Percentiles rank a stretch among this genome's conserved stretches.
phyloP scores from a whole-genome alignment of 2,797 vertebrate genomes.

The Anolis apletophallus region DNA sequence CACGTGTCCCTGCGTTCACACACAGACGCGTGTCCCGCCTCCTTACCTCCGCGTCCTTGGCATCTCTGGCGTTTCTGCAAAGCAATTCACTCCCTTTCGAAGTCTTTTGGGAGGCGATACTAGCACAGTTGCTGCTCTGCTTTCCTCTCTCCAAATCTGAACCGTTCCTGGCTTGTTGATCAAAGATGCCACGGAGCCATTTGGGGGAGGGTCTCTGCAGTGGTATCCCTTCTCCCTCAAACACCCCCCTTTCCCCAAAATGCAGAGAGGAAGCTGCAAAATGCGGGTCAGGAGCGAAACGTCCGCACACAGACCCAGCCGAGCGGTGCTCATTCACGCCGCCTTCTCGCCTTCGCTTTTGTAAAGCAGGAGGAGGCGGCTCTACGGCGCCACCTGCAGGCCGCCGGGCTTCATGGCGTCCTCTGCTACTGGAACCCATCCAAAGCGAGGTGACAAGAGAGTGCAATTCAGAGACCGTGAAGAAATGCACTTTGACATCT shows the following conservation, averaged over 20 bases:
- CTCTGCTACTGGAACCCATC: too few relatives aligned
- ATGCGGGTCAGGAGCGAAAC: not conserved
- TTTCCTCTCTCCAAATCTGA: not conserved
- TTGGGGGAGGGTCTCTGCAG: too few relatives aligned
- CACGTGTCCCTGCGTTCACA: too few relatives aligned
- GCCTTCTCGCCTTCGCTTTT: not conserved
- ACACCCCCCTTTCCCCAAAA: not conserved
- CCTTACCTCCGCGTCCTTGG: not conserved
- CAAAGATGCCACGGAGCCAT: not conserved
- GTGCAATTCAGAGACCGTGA: too few relatives aligned
- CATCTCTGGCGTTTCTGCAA: not conserved
- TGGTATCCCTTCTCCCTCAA: not conserved
- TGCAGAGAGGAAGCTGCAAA: constrained; percentile 59
- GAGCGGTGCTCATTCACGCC: not conserved
- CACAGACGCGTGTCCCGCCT: too few relatives aligned
- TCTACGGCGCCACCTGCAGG: constrained; percentile 65
- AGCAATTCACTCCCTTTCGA: too few relatives aligned
- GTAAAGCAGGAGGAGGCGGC: not conserved
- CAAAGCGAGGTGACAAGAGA: too few relatives aligned
- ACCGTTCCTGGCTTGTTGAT: not conserved
- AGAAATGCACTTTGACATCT: too few relatives aligned
- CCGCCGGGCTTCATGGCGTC: rapidly evolving
- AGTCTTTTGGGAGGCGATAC: too few relatives aligned
- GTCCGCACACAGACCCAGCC: too few relatives aligned
- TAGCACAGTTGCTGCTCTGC: not conserved